Evolutionary conservation across 2,888 invertebrate genomes (phyloP).

Genomic region (Mantis religiosa): DNA sequence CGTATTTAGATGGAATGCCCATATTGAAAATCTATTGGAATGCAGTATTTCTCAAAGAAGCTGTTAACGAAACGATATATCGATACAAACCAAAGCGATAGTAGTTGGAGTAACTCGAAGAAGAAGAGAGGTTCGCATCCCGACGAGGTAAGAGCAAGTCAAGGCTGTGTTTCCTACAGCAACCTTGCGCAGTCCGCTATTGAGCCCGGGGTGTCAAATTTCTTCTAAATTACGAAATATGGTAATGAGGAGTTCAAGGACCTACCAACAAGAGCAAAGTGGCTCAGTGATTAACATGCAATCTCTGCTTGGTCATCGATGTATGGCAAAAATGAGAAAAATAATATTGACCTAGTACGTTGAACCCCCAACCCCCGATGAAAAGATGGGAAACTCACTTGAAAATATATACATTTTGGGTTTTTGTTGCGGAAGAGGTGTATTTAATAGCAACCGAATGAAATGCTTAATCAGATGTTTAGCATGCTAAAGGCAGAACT

Average conservation of each 20-base stretch:
- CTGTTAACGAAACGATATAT: no score
- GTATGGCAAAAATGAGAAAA: not conserved
- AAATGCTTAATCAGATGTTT: not conserved
- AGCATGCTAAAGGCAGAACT: not conserved
- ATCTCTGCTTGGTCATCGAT: not conserved
- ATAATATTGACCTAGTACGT: not conserved
- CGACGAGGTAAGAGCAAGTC: not conserved
- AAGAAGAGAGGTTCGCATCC: not conserved
- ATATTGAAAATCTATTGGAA: no score
- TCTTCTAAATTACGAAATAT: not conserved
- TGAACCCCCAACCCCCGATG: not conserved
- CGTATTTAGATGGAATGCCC: no score
- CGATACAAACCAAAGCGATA: no score
- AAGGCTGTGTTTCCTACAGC: not conserved
- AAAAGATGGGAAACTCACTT: not conserved
- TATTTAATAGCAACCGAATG: not conserved
- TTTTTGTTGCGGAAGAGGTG: not conserved
- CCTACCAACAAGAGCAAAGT: not conserved
- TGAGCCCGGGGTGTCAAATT: not conserved
- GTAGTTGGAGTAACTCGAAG: not conserved
- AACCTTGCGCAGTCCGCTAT: not conserved
- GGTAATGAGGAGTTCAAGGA: not conserved
- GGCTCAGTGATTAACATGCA: not conserved
- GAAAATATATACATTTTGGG: not conserved
- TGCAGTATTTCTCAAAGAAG: no score